Conservation (phyloP, 1,140 invertebrate genomes). For the Cecropterus lyciades region DNA sequence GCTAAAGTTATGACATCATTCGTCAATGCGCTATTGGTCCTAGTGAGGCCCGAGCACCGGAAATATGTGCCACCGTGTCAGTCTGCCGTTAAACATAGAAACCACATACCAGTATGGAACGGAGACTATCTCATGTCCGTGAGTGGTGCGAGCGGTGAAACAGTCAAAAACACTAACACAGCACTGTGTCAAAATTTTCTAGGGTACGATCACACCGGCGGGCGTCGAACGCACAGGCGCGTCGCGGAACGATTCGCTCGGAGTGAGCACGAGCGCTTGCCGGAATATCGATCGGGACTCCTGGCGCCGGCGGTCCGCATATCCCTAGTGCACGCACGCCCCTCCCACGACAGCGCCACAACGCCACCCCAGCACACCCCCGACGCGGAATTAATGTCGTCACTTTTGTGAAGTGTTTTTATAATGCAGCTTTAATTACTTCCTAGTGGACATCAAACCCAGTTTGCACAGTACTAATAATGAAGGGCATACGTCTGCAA, state of each 20-base stretch:
- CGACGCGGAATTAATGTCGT: slow-evolving; percentile 46
- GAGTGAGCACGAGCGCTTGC: slow-evolving; percentile 49
- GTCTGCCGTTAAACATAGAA: slow-evolving; percentile 18
- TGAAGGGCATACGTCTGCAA: not conserved
- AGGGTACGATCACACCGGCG: slow-evolving; percentile 46
- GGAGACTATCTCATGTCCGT: slow-evolving; percentile 72
- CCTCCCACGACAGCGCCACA: slow-evolving; percentile 52
- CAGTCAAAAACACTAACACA: slow-evolving; percentile 62
- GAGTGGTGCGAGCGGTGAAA: slow-evolving; percentile 14
- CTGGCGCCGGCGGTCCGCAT: slow-evolving; percentile 78
- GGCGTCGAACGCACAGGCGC: slow-evolving; percentile 53
- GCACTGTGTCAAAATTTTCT: slow-evolving; percentile 49
- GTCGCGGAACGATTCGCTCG: slow-evolving; percentile 57
- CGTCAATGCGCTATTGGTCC: slow-evolving; percentile 60
- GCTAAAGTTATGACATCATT: slow-evolving; percentile 55
- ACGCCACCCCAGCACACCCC: slow-evolving; percentile 58
- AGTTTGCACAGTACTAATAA: not conserved
- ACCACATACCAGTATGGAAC: slow-evolving; percentile 56
- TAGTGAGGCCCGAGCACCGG: slow-evolving; percentile 21
- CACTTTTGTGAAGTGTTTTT: slow-evolving; percentile 42
- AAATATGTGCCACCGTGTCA: slow-evolving; percentile 34
- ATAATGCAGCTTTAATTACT: slow-evolving; percentile 27
- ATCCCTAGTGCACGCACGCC: slow-evolving; percentile 76
- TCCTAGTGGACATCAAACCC: slow-evolving; percentile 35
- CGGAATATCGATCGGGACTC: slow-evolving; percentile 71